Evolutionary conservation across 2,888 invertebrate species (phyloP).

Genomic region (Scaptomyza flava): DNA sequence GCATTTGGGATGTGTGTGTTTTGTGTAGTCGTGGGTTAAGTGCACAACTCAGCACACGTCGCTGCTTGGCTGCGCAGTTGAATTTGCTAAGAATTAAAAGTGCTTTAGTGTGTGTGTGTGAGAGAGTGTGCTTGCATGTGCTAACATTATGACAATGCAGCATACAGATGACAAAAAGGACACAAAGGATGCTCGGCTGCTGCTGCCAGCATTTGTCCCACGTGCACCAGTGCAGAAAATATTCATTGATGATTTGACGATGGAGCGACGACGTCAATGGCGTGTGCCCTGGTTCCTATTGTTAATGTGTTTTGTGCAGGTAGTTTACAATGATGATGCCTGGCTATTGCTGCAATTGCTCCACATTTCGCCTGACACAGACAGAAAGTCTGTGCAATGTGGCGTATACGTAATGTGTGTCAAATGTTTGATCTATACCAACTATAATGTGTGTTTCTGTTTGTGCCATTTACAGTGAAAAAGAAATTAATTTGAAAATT

Average conservation of each 20-base stretch:
- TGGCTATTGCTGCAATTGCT: conserved; percentile 25
- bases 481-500: neutral
- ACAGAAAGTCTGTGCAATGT: conserved; percentile 2
- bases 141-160: conserved; percentile 44
- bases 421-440: too few species aligned
- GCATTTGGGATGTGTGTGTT: conserved; percentile 17
- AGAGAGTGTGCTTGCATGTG: conserved; percentile 4
- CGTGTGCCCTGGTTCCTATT: conserved; percentile 79
- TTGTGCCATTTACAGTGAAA: neutral
- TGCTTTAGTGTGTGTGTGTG: conserved; percentile 15
- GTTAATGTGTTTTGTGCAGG: conserved; percentile 74
- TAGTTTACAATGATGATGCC: conserved; percentile 24
- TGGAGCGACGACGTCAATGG: conserved; percentile 54
- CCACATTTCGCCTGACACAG: conserved; percentile 21
- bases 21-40: conserved; percentile 53
- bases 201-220: conserved; percentile 33
- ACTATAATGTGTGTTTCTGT: neutral
- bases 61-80: conserved; percentile 2
- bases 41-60: conserved; percentile 57
- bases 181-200: conserved; percentile 56
- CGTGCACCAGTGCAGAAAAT: conserved; percentile 55
- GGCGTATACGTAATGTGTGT: conserved; percentile 56
- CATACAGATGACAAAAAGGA: conserved; percentile 38
- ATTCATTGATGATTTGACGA: conserved; percentile 66
- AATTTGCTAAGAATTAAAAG: conserved; percentile 7